Evolutionary conservation across 2,888 invertebrate genomes (phyloP).

Genomic region (Habrosyne pyritoides): DNA sequence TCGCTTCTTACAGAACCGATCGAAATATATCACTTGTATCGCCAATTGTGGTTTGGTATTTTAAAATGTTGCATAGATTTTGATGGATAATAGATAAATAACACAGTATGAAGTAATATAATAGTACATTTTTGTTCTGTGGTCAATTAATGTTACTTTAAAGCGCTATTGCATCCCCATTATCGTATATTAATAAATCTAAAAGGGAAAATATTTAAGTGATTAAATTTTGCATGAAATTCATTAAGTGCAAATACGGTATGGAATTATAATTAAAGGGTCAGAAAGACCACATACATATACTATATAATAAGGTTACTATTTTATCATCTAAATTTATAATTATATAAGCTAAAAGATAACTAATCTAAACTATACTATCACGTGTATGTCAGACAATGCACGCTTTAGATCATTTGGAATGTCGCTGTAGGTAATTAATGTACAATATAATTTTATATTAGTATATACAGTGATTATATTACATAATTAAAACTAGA

Average conservation of each 20-base stretch:
- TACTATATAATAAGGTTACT: neutral
- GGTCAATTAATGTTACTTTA: neutral
- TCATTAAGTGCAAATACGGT: neutral
- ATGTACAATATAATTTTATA: slow-evolving; percentile 41
- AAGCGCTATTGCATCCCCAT: neutral
- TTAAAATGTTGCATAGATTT: neutral
- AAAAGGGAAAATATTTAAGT: neutral
- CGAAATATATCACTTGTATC: slow-evolving; percentile 28
- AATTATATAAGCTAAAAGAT: neutral
- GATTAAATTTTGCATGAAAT: neutral
- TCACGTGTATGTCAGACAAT: slow-evolving; percentile 58
- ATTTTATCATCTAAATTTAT: neutral
- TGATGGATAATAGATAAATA: too few species aligned
- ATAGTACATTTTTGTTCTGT: too few species aligned
- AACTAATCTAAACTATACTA: neutral
- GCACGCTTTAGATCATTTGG: slow-evolving; percentile 50
- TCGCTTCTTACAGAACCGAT: slow-evolving; percentile 30
- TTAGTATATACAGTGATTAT: neutral
- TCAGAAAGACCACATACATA: neutral
- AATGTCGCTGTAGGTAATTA: slow-evolving; percentile 77
- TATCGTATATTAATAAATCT: neutral
- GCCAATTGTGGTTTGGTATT: neutral
- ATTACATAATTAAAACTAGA: slow-evolving; percentile 7
- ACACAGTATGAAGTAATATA: neutral
- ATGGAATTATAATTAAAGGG: neutral